Evolutionary conservation across 1,140 invertebrate genomes (phyloP).

Genomic region (Diabrotica virgifera): DNA sequence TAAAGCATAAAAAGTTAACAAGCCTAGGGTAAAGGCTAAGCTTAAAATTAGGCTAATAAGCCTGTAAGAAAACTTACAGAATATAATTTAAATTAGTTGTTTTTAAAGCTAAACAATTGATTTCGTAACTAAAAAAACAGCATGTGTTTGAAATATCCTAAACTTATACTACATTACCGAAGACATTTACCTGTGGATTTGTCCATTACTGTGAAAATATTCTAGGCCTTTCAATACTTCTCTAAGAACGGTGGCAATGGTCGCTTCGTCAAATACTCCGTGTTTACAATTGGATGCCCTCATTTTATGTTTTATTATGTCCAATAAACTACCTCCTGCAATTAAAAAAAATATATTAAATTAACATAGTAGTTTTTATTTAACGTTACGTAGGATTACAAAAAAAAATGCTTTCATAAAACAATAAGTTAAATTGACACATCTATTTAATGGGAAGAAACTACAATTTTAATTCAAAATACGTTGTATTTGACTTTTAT

Average conservation of each 20-base stretch:
- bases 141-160: not conserved
- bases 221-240: constrained; percentile 98
- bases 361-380: not conserved
- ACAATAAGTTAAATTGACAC: no score
- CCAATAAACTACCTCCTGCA: constrained; percentile 83
- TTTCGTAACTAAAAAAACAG: not conserved
- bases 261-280: constrained; percentile 96
- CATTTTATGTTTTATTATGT: constrained; percentile 98
- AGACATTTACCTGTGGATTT: constrained; percentile 82
- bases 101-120: no score
- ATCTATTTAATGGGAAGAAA: no score
- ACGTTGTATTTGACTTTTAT: no score
- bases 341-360: not conserved
- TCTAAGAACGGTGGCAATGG: constrained; percentile 98
- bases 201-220: constrained; percentile 98
- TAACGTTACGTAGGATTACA: no score
- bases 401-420: no score
- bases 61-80: no score
- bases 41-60: no score
- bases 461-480: no score
- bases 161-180: not conserved
- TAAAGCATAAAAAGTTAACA: no score
- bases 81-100: no score
- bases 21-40: no score
- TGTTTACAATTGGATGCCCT: constrained; percentile 85